These are phyloP conservation scores for Clarias laeviceps DNA, from an alignment of 2,797 vertebrate species.

Conservation along the genomic window DNA sequence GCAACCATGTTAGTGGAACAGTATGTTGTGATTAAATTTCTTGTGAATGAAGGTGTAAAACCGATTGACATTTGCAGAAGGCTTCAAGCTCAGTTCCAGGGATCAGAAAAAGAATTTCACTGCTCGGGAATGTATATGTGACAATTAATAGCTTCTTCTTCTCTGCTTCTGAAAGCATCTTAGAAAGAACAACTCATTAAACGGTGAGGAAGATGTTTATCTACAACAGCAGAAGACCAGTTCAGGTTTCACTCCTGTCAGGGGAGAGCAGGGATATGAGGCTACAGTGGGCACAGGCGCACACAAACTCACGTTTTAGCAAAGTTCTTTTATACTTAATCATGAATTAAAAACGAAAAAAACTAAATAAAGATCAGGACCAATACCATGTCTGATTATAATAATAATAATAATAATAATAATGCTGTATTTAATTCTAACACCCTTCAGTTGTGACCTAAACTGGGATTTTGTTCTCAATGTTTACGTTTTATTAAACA, in stretches of 20 bases:
- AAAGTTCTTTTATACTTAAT: background rate
- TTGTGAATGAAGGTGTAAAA: no score
- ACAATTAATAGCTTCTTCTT: no score
- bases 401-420: background rate
- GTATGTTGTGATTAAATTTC: no score
- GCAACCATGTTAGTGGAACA: no score
- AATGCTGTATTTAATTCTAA: background rate
- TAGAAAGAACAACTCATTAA: background rate
- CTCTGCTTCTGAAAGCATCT: background rate
- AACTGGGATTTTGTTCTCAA: background rate
- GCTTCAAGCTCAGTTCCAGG: no score
- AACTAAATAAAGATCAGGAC: background rate
- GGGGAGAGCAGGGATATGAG: no score
- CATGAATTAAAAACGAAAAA: background rate
- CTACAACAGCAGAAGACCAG: background rate
- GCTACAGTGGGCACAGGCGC: background rate
- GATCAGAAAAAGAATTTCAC: no score
- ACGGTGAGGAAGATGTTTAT: background rate
- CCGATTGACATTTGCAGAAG: no score
- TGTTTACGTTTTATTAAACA: background rate
- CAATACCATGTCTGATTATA: background rate
- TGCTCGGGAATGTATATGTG: no score
- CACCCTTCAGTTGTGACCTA: background rate
- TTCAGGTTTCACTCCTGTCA: background rate
- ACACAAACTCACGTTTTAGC: background rate